Evolutionary conservation across 1,140 invertebrate genomes (phyloP).

Genomic region (Drosophila nigrodunni): DNA sequence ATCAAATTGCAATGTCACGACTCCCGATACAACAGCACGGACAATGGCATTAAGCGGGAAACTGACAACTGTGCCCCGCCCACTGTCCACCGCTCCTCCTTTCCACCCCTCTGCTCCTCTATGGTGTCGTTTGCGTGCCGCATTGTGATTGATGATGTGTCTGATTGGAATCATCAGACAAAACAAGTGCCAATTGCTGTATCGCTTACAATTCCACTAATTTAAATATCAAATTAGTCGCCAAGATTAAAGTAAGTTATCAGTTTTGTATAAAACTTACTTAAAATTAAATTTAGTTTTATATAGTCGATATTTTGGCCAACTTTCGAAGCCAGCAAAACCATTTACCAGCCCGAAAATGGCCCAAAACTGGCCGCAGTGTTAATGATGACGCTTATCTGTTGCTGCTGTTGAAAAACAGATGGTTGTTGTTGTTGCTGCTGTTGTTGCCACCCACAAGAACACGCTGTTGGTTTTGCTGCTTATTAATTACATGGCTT

Average conservation of each 20-base stretch:
- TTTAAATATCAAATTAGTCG: conserved; percentile 12
- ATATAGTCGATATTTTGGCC: conserved; percentile 9
- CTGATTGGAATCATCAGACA: conserved; percentile 62
- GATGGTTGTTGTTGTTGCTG: conserved; percentile 6
- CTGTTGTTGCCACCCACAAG: conserved; percentile 35
- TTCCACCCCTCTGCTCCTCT: neutral
- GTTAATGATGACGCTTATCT: conserved; percentile 77
- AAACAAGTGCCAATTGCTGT: conserved; percentile 64
- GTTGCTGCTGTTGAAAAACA: conserved; percentile 33
- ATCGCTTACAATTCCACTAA: conserved; percentile 28
- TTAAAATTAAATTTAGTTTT: neutral
- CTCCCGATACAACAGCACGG: conserved; percentile 39
- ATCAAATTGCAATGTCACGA: conserved; percentile 74
- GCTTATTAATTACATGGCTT: conserved; percentile 80
- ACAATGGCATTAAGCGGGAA: conserved; percentile 12
- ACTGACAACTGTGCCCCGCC: conserved; percentile 4
- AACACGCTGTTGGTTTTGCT: conserved; percentile 45
- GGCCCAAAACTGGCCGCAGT: conserved; percentile 68
- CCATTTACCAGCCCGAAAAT: conserved; percentile 43
- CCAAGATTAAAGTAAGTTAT: neutral
- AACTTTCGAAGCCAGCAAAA: conserved; percentile 1
- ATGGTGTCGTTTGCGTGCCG: conserved; percentile 30
- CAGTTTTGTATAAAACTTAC: neutral
- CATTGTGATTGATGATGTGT: conserved; percentile 56
- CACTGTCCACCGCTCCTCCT: neutral